phyloP scores from a whole-genome alignment of 2,888 invertebrate genomes.

The Noctua fimbriata region DNA sequence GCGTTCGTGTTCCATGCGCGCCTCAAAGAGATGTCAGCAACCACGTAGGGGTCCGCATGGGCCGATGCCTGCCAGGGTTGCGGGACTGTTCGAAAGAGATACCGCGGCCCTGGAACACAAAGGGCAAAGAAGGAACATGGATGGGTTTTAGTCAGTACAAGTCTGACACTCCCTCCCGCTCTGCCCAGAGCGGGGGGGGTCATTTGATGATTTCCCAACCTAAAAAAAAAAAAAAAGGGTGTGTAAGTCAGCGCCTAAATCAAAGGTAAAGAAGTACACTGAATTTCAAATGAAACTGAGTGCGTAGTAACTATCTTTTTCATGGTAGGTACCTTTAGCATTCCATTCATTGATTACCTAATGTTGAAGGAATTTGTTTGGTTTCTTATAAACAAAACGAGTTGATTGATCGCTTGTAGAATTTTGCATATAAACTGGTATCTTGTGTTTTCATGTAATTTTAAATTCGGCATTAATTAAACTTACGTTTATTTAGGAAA shows the following conservation, averaged over 20 bases:
- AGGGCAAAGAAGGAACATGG: too few species aligned
- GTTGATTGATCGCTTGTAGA: conserved; percentile 30
- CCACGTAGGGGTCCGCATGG: too few species aligned
- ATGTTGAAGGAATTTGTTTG: background rate
- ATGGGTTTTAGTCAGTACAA: too few species aligned
- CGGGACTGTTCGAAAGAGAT: too few species aligned
- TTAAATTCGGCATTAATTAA: conserved; percentile 7
- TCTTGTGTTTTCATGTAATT: conserved; percentile 18
- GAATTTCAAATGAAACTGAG: background rate
- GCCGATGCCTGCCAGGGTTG: too few species aligned
- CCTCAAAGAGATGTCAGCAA: too few species aligned
- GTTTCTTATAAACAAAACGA: conserved; percentile 9
- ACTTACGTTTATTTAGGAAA: conserved; percentile 2
- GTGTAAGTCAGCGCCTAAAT: background rate
- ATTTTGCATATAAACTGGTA: conserved; percentile 33
- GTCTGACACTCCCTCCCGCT: too few species aligned
- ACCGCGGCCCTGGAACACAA: too few species aligned
- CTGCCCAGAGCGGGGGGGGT: too few species aligned
- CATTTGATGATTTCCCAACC: too few species aligned
- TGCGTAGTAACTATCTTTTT: background rate
- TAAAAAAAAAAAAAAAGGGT: too few species aligned
- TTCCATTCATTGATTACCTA: background rate
- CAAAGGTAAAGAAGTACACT: background rate
- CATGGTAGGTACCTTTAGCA: background rate
- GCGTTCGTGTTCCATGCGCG: too few species aligned